phyloP scores from a whole-genome alignment of 2,797 vertebrate species.

The Coregonus sp. region DNA sequence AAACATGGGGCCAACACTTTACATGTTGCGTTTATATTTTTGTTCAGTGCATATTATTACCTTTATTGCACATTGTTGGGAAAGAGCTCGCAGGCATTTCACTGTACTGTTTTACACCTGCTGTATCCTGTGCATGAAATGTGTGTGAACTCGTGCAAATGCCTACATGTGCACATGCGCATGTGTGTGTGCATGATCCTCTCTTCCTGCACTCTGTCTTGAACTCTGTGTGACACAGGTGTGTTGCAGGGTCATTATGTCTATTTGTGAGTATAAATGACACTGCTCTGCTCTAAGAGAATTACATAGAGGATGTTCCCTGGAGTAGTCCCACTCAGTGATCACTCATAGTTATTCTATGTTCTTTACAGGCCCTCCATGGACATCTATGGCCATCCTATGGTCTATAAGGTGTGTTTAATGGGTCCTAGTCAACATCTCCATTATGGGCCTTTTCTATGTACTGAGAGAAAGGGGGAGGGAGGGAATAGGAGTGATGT shows the following conservation, averaged over 20 bases:
- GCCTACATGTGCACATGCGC: no score
- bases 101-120: no score
- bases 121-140: no score
- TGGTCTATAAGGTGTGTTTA: constrained; percentile 69
- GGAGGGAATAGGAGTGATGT: constrained; percentile 16
- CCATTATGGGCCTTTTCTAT: constrained; percentile 59
- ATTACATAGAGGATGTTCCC: constrained; percentile 77
- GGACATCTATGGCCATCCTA: constrained; percentile 65
- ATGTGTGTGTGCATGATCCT: no score
- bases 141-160: no score
- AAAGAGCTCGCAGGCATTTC: no score
- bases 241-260: background rate
- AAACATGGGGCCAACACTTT: no score
- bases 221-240: background rate
- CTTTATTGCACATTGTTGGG: no score
- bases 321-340: constrained; percentile 59
- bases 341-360: constrained; percentile 75
- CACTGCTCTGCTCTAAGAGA: constrained; percentile 63
- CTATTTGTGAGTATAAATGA: constrained; percentile 22
- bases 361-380: constrained; percentile 21
- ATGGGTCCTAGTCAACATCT: constrained; percentile 66
- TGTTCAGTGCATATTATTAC: no score
- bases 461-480: constrained; percentile 29
- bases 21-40: no score
- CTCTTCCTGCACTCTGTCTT: no score